Evolutionary conservation across 2,113 vertebrate species (phyloP).

Genomic region (Psophia crepitans): DNA sequence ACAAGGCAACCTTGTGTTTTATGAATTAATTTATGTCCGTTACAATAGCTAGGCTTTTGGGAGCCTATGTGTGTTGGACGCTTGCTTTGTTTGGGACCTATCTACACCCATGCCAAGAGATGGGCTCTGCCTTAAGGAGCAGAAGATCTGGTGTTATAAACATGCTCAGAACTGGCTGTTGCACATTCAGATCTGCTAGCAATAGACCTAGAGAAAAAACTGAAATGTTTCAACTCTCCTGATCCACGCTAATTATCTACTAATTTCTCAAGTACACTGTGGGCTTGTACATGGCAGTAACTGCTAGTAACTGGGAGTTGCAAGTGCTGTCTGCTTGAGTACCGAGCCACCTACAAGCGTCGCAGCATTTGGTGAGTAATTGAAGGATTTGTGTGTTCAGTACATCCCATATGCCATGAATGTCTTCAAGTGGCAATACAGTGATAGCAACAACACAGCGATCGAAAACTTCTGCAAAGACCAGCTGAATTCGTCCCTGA

Average conservation of each 20-base stretch:
- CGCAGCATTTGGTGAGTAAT: constrained; percentile 26
- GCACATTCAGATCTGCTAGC: not conserved
- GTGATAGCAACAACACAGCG: not conserved
- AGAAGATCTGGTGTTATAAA: not conserved
- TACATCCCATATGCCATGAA: constrained; percentile 25
- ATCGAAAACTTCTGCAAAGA: not conserved
- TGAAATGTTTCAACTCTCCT: not conserved
- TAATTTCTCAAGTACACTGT: constrained; percentile 1
- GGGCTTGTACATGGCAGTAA: not conserved
- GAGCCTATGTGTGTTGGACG: not conserved
- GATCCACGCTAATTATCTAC: not conserved
- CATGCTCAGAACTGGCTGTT: not conserved
- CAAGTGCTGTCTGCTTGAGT: not conserved
- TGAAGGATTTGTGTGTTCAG: not conserved
- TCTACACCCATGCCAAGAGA: not conserved
- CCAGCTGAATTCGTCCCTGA: not conserved
- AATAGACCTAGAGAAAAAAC: not conserved
- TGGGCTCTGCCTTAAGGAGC: not conserved
- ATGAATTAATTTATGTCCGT: not conserved
- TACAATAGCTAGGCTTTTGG: not conserved
- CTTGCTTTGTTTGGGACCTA: not conserved
- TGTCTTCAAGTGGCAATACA: not conserved
- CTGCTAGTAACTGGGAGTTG: not conserved
- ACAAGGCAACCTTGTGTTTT: not conserved
- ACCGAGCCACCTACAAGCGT: constrained; percentile 34